These are phyloP conservation scores for Carettochelys insculpta DNA, from an alignment of 2,113 vertebrate species.

Conservation along the genomic window DNA sequence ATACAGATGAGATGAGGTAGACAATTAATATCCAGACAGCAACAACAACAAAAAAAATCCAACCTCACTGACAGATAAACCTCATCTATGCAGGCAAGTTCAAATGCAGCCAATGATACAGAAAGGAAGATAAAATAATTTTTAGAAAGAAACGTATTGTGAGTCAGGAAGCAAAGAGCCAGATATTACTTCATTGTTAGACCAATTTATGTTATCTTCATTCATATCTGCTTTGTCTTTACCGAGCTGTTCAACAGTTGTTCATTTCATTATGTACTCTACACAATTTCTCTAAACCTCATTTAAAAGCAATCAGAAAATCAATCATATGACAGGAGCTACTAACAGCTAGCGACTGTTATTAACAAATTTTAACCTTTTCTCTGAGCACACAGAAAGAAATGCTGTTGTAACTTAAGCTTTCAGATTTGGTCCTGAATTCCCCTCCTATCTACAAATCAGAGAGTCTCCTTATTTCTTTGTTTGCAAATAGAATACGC, in stretches of 20 bases:
- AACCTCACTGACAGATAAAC: not conserved
- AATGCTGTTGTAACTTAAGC: conserved; percentile 67
- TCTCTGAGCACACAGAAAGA: conserved; percentile 68
- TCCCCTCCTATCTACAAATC: conserved; percentile 67
- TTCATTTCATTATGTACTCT: conserved; percentile 1
- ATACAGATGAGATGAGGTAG: not conserved
- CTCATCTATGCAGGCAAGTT: not conserved
- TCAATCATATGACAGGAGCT: conserved; percentile 26
- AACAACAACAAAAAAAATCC: not conserved
- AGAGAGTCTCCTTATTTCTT: conserved; percentile 58
- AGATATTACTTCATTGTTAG: conserved; percentile 38
- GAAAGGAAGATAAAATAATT: not conserved
- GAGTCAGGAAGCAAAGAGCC: conserved; percentile 22
- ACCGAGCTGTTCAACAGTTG: not conserved
- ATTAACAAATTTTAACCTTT: conserved; percentile 66
- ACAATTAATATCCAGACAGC: not conserved
- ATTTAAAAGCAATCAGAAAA: conserved; percentile 60
- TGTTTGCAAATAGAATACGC: conserved; percentile 73
- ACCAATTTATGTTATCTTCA: conserved; percentile 41
- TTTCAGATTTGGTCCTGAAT: conserved; percentile 22
- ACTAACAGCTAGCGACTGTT: conserved; percentile 46
- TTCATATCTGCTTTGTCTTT: conserved; percentile 30
- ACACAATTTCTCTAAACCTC: conserved; percentile 22
- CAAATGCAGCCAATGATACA: not conserved
- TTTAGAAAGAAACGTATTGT: not conserved